A percentile compares a stretch with the other conserved stretches of the same genome.
Conservation (phyloP, 2,113 vertebrate genomes). For the Butorides virescens region DNA sequence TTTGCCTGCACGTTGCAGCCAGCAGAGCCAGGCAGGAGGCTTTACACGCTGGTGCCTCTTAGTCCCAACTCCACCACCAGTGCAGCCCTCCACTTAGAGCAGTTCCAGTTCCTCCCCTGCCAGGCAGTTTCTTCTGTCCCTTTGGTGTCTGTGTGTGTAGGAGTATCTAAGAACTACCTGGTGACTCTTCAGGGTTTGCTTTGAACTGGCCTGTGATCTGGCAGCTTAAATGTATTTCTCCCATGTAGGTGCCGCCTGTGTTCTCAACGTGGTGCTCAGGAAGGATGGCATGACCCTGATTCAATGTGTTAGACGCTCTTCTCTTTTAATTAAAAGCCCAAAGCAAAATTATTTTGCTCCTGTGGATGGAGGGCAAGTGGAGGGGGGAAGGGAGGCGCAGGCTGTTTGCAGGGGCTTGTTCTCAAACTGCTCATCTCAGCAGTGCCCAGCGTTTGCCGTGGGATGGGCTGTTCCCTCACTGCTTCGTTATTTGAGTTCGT, state of each 20-base stretch:
- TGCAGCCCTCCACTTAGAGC: neutral
- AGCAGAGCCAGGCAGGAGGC: neutral
- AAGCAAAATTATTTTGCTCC: neutral
- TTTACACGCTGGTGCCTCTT: neutral
- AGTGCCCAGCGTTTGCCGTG: neutral
- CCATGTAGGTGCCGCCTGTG: neutral
- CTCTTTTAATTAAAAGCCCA: neutral
- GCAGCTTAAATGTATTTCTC: neutral
- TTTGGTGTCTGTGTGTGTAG: neutral
- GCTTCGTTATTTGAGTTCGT: fast-evolving
- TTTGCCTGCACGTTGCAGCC: neutral
- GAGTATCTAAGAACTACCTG: neutral
- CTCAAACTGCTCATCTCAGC: neutral
- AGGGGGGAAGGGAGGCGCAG: neutral
- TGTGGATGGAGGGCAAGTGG: neutral
- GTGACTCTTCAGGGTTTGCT: neutral
- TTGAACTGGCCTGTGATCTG: neutral
- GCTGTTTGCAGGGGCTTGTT: neutral
- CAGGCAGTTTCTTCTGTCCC: neutral
- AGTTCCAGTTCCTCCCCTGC: neutral
- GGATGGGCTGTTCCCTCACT: neutral
- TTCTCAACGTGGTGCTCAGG: neutral
- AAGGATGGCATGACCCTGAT: neutral
- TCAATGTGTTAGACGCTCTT: neutral
- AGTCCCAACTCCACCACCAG: neutral